Percentiles rank a stretch among this genome's conserved stretches.
phyloP scores from a whole-genome alignment of 2,888 invertebrate species.

The Dryobota labecula region DNA sequence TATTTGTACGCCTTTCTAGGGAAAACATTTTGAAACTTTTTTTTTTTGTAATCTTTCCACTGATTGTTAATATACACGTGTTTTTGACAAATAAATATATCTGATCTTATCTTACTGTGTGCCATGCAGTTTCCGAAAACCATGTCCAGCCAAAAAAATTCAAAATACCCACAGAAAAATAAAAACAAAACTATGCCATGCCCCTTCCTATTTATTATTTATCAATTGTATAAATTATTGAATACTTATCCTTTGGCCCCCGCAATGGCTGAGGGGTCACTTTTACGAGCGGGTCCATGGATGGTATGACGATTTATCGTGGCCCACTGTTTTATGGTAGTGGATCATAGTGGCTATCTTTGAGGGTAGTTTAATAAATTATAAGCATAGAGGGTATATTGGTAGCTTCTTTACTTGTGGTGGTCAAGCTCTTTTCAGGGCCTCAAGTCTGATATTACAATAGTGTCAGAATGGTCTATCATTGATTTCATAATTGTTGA shows the following conservation, averaged over 20 bases:
- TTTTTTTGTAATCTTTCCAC: too few relatives aligned
- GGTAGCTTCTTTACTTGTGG: neutral
- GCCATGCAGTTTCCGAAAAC: constrained; percentile 3
- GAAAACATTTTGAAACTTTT: too few relatives aligned
- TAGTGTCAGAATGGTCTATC: too few relatives aligned
- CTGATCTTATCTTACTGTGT: too few relatives aligned
- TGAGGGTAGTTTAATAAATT: constrained; percentile 47
- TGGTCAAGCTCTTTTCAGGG: neutral
- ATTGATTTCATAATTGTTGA: too few relatives aligned
- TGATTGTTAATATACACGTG: too few relatives aligned
- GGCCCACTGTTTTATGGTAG: constrained; percentile 47
- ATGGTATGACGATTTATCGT: constrained; percentile 74
- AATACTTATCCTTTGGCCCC: constrained; percentile 78
- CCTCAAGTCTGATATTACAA: too few relatives aligned
- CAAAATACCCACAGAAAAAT: constrained; percentile 65
- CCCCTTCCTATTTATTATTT: constrained; percentile 84
- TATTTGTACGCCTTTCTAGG: too few relatives aligned
- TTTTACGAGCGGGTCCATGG: constrained; percentile 78
- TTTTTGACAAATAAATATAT: too few relatives aligned
- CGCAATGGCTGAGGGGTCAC: constrained; percentile 74
- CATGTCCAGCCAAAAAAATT: constrained; percentile 36
- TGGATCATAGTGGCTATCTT: constrained; percentile 42
- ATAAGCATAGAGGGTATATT: constrained; percentile 8
- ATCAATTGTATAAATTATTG: constrained; percentile 90
- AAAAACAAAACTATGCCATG: constrained; percentile 76